Conservation (phyloP, 1,140 invertebrate species). For the Drosophila burlai region DNA sequence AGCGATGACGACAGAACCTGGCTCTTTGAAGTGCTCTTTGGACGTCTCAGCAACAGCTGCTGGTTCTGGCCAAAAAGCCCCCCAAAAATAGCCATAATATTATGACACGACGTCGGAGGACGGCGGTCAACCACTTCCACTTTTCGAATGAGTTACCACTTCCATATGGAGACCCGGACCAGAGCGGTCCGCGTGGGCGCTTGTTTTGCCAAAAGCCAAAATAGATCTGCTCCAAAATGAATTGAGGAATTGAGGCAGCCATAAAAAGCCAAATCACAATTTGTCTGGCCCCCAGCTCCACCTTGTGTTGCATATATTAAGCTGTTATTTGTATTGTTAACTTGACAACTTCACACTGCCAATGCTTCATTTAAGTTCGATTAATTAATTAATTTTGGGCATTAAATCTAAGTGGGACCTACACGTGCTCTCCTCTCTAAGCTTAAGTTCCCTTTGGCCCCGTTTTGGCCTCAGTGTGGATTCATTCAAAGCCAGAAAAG, state of each 20-base stretch:
- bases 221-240: not conserved
- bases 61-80: conserved; percentile 21
- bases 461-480: conserved; percentile 7
- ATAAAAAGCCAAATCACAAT: conserved; percentile 2
- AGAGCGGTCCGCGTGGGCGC: conserved; percentile 17
- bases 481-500: conserved; percentile 34
- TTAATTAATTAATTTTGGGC: not conserved
- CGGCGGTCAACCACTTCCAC: conserved; percentile 33
- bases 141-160: conserved; percentile 12
- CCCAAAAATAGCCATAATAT: conserved; percentile 40
- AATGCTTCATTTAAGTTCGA: not conserved
- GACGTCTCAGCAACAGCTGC: conserved; percentile 33
- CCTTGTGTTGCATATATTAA: conserved; percentile 1
- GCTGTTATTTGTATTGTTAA: conserved; percentile 12
- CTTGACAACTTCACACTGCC: conserved; percentile 2
- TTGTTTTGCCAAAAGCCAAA: not conserved
- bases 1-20: conserved; percentile 30
- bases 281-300: not conserved
- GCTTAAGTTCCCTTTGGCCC: not conserved
- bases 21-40: conserved; percentile 50
- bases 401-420: not conserved
- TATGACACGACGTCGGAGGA: conserved; percentile 28
- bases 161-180: conserved; percentile 32
- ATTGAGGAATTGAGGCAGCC: not conserved
- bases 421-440: not conserved